Percentiles rank a stretch among this genome's conserved stretches.
Conservation (phyloP, 2,888 invertebrate genomes). For the Gasteruption jaculator region DNA sequence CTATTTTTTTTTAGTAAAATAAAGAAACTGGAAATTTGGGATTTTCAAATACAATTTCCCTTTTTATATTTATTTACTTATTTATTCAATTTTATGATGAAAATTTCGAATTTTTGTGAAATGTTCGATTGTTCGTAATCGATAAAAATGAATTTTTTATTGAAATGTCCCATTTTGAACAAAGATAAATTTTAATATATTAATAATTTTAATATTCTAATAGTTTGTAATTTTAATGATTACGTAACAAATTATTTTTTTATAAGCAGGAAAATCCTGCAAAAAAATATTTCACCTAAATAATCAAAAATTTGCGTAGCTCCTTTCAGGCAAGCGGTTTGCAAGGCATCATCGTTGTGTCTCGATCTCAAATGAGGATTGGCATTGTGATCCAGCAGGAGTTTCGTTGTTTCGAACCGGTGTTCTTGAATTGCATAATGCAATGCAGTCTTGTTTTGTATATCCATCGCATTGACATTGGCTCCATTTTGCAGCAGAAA, state of each 20-base stretch:
- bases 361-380: slow-evolving; percentile 72
- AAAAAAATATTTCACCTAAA: slow-evolving; percentile 47
- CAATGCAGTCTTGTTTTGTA: slow-evolving; percentile 85
- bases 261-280: neutral
- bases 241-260: neutral
- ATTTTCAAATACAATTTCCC: too few species aligned
- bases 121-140: too few species aligned
- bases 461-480: slow-evolving; percentile 80
- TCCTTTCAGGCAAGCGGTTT: slow-evolving; percentile 80
- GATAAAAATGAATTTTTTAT: too few species aligned
- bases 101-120: neutral
- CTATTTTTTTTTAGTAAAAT: too few species aligned
- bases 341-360: slow-evolving; percentile 84
- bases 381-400: slow-evolving; percentile 76
- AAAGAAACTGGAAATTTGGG: too few species aligned
- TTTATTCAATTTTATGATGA: too few species aligned
- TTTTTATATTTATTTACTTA: too few species aligned
- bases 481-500: slow-evolving; percentile 78
- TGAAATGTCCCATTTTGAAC: too few species aligned
- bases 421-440: slow-evolving; percentile 91
- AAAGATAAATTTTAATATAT: neutral
- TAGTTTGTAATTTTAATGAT: too few species aligned
- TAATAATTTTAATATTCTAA: slow-evolving; percentile 3
- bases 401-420: slow-evolving; percentile 76
- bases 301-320: slow-evolving; percentile 69